Base-by-base conservation (phyloP, 2,888 invertebrate species). In the Strigamia maritima region DNA sequence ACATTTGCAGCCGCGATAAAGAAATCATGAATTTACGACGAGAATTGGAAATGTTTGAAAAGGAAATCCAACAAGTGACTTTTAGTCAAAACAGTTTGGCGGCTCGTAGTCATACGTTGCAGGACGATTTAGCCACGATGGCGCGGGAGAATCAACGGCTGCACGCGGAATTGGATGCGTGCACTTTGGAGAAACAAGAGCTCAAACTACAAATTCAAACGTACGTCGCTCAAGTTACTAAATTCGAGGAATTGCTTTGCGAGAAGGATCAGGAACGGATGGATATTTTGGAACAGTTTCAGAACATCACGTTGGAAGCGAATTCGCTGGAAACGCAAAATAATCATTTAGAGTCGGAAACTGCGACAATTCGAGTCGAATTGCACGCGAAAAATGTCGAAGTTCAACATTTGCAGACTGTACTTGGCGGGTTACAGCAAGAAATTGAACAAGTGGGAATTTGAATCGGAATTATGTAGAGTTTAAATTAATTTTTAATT, bases 261-360 rank as follows among this genome's bases (percentile, higher is more conserved):
- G 80, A 84, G 70, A 86, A 78, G 78, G 78, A 78, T n/a, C 65
- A 65, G 35, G 78, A 78, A 19, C 60, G 78, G 10, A 28, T 78
- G 35, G 40, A 78, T 3, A 26, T 78, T 14, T 70, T 78, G 60
- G 28, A 86, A 77, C 86, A 86, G 82, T 86, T 86, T 82, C 83
- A 85, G 49, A 83, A 83, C 22, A 81, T 86, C 79, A 85, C 84
- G 22, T 81, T 83, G 40, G 86, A 86, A 82, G 84, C 86, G 0
- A 86, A 86, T 80, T 84, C 84, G 79, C 84, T 85, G 80, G 85
- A 86, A 83, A 84, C 85, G 0, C 83, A 84, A 75, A 84, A 84
- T 22, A 85, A 85, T 80, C 85, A 85, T 80, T 83, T 87, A 79
- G 86, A 86, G 83, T 84, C 85, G 74, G 85, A 86, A 81, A 84